Conservation (phyloP, 2,888 invertebrate species). For the Tryphoninae sp. region DNA sequence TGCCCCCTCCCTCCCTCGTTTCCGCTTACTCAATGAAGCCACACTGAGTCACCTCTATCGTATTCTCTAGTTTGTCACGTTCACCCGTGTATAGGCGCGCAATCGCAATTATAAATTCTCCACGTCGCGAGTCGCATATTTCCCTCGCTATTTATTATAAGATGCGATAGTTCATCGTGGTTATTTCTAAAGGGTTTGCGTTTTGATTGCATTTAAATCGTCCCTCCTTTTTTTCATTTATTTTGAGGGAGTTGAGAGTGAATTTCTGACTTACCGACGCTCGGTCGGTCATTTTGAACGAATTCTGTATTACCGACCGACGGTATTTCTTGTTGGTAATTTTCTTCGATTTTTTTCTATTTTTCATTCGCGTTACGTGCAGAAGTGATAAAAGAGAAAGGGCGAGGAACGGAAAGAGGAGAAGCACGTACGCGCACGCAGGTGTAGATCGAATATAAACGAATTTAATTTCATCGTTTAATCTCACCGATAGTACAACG, state of each 20-base stretch:
- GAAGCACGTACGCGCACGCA: slow-evolving; percentile 17
- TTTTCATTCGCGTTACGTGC: slow-evolving; percentile 37
- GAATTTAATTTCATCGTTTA: slow-evolving; percentile 50
- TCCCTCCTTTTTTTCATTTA: too few relatives aligned
- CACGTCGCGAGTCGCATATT: not conserved
- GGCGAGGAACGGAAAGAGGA: slow-evolving; percentile 9
- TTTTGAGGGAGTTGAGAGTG: not conserved
- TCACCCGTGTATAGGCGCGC: slow-evolving; percentile 20
- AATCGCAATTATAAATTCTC: slow-evolving; percentile 17
- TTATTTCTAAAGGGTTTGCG: not conserved
- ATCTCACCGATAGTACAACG: slow-evolving; percentile 16
- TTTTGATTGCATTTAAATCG: too few relatives aligned
- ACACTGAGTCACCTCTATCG: slow-evolving; percentile 36
- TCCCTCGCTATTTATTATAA: not conserved
- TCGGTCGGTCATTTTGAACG: not conserved
- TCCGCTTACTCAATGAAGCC: slow-evolving; percentile 54
- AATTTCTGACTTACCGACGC: slow-evolving; percentile 15
- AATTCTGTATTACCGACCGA: not conserved
- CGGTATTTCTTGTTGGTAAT: not conserved
- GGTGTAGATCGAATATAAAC: slow-evolving; percentile 49
- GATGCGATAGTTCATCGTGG: not conserved
- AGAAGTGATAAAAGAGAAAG: slow-evolving; percentile 22
- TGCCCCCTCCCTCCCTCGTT: slow-evolving; percentile 22
- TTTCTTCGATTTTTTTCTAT: not conserved
- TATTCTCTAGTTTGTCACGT: slow-evolving; percentile 35